phyloP scores from a whole-genome alignment of 2,113 vertebrate genomes.

The Prochilodus magdalenae region DNA sequence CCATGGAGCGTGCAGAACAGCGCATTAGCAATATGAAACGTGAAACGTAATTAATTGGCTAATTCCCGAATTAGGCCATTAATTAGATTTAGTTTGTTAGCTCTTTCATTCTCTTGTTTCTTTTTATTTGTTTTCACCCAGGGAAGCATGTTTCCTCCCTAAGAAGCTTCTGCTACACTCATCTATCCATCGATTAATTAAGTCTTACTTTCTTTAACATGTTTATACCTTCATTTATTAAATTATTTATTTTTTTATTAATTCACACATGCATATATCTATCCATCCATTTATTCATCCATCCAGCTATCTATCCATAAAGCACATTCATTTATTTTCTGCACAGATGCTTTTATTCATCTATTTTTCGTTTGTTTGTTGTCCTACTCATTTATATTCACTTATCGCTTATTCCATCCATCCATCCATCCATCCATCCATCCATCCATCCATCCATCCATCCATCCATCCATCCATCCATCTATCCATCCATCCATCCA shows the following conservation, averaged over 20 bases:
- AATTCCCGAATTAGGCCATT: neutral
- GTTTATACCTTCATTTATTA: no score
- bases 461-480: neutral
- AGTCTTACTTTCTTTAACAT: no score
- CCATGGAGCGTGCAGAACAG: neutral
- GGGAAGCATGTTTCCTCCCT: no score
- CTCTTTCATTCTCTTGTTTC: constrained; percentile 11
- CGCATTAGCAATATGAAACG: neutral
- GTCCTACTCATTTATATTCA: no score
- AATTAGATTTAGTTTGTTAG: constrained; percentile 7
- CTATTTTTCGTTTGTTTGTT: no score
- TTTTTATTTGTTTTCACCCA: neutral
- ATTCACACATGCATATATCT: neutral
- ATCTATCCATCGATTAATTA: no score
- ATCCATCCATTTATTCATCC: no score
- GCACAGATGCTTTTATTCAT: neutral
- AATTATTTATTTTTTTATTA: neutral
- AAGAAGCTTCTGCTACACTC: neutral
- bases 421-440: no score
- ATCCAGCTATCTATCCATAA: neutral
- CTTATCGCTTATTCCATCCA: no score
- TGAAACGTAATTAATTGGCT: constrained; percentile 30
- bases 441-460: no score
- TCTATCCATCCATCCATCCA: neutral
- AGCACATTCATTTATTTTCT: no score